Conservation (phyloP, 1,140 invertebrate species). For the Heliconius nattereri region DNA sequence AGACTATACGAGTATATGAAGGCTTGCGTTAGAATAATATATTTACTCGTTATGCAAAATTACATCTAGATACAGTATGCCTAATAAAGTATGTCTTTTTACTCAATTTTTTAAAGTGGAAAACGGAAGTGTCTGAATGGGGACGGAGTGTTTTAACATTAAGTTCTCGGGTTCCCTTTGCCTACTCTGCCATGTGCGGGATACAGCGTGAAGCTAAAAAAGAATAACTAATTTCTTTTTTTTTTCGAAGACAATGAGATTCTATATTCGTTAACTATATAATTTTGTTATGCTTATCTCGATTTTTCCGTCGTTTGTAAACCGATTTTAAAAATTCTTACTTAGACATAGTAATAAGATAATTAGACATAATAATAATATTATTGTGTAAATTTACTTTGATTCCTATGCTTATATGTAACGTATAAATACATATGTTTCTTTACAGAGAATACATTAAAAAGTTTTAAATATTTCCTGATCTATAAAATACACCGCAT, state of each 20-base stretch:
- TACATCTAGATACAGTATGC: neutral
- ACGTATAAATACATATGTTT: neutral
- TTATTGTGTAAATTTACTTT: too few species aligned
- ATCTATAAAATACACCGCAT: constrained; percentile 8
- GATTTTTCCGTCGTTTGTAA: too few species aligned
- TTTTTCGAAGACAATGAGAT: too few species aligned
- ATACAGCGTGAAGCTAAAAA: too few species aligned
- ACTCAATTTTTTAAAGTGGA: neutral
- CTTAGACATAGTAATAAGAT: too few species aligned
- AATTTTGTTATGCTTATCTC: too few species aligned
- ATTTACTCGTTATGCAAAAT: neutral
- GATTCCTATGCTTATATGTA: too few species aligned
- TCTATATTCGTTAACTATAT: too few species aligned
- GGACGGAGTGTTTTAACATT: neutral
- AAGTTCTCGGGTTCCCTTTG: neutral
- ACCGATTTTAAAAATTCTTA: too few species aligned
- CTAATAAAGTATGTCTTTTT: neutral
- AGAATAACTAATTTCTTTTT: too few species aligned
- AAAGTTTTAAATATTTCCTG: neutral
- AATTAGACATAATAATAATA: too few species aligned
- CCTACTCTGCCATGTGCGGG: neutral
- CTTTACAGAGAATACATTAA: neutral
- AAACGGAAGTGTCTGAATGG: neutral
- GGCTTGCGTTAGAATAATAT: neutral
- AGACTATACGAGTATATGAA: neutral